Evolutionary conservation across 1,140 invertebrate species (phyloP).

Genomic region (Liolophura sinensis): DNA sequence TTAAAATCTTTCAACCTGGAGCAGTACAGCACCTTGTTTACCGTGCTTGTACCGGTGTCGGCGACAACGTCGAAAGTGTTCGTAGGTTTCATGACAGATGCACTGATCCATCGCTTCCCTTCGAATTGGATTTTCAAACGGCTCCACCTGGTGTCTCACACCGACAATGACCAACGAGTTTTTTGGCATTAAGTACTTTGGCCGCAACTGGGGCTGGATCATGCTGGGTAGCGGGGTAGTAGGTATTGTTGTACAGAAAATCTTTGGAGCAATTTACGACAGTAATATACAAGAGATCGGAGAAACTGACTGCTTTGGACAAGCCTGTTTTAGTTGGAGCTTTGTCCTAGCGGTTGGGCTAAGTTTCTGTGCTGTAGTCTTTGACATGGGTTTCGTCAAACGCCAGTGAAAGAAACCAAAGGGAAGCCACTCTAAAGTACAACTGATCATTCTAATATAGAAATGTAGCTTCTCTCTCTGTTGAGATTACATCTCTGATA

Average conservation of each 20-base stretch:
- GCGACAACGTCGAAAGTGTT: constrained; percentile 37
- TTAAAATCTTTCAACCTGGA: constrained; percentile 37
- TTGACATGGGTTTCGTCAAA: constrained; percentile 33
- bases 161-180: constrained; percentile 46
- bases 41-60: constrained; percentile 34
- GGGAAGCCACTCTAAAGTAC: too few species aligned
- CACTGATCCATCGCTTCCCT: constrained; percentile 35
- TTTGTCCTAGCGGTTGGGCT: constrained; percentile 32
- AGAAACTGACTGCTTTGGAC: constrained; percentile 32
- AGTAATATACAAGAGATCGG: constrained; percentile 22
- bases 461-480: too few species aligned
- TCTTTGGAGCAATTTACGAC: constrained; percentile 40
- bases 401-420: not conserved
- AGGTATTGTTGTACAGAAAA: constrained; percentile 31
- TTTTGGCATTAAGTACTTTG: constrained; percentile 45
- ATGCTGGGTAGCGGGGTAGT: constrained; percentile 43
- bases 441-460: too few species aligned
- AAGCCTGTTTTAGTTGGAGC: constrained; percentile 37
- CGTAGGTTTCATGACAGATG: constrained; percentile 35
- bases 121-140: constrained; percentile 41
- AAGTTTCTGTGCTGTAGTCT: constrained; percentile 32
- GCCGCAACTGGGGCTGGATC: constrained; percentile 42
- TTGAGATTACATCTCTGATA: too few species aligned
- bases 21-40: constrained; percentile 38
- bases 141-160: constrained; percentile 46